Conservation (phyloP, 1,140 invertebrate genomes). For the Ganaspis sp. region DNA sequence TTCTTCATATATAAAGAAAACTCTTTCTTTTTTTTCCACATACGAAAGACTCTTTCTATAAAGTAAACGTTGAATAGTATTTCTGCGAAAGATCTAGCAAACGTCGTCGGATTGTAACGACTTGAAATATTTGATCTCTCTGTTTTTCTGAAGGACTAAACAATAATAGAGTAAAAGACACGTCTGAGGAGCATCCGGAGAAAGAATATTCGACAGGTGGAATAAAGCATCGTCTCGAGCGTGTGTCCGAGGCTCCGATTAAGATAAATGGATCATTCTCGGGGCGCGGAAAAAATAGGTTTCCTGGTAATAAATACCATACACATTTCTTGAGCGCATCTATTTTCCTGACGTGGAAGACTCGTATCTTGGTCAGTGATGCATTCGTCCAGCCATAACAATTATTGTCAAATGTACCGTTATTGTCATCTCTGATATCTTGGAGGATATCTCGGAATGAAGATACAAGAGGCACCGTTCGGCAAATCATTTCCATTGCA, state of each 20-base stretch:
- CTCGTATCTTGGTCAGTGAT: constrained; percentile 28
- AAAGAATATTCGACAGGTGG: constrained; percentile 7
- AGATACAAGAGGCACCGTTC: background rate
- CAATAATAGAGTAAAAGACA: constrained; percentile 6
- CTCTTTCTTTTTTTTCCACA: no score
- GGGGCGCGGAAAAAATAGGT: background rate
- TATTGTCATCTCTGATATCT: constrained; percentile 20
- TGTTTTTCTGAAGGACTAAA: background rate
- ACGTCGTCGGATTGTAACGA: no score
- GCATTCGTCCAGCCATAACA: constrained; percentile 11
- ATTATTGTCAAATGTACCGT: constrained; percentile 24
- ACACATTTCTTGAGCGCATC: constrained; percentile 23
- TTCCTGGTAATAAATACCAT: constrained; percentile 22
- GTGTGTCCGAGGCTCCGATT: background rate
- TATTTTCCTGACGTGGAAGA: background rate
- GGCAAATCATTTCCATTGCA: constrained; percentile 18
- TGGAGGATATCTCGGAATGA: constrained; percentile 3
- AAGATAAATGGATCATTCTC: constrained; percentile 24
- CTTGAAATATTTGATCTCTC: background rate
- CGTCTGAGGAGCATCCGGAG: background rate
- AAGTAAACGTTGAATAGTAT: no score
- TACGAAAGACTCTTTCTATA: no score
- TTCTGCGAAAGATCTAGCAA: no score
- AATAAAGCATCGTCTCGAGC: constrained; percentile 1
- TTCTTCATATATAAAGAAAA: no score